Percentiles rank a stretch among this genome's conserved stretches.
Conservation (phyloP, 2,113 vertebrate species). For the Zeus faber region DNA sequence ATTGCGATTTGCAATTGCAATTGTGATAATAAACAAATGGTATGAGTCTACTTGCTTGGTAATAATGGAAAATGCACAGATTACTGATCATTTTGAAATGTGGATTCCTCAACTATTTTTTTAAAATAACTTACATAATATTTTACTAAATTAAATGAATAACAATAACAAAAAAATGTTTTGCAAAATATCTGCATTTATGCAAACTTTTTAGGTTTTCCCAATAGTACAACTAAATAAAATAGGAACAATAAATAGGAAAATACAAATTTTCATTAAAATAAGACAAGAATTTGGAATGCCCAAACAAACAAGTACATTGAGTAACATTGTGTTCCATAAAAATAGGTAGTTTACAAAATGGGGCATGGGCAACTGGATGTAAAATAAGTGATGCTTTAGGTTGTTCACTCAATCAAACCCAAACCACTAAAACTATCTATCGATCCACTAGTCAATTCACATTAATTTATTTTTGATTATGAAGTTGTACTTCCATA, state of each 20-base stretch:
- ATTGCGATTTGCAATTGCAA: not conserved
- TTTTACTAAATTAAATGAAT: too few species aligned
- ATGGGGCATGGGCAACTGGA: not conserved
- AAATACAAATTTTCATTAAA: not conserved
- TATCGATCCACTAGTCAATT: too few species aligned
- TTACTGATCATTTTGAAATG: not conserved
- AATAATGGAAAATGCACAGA: conserved; percentile 1
- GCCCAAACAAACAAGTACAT: conserved; percentile 4
- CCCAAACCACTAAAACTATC: conserved; percentile 8
- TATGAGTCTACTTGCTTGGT: not conserved
- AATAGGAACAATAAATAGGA: not conserved
- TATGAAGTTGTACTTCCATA: conserved; percentile 1
- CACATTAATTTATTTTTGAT: not conserved
- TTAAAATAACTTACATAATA: conserved; percentile 4
- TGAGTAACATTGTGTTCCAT: not conserved
- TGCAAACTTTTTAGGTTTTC: not conserved
- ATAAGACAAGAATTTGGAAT: conserved; percentile 4
- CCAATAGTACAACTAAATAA: conserved; percentile 5
- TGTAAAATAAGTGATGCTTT: conserved; percentile 5
- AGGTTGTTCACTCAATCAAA: conserved; percentile 6
- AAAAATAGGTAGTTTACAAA: conserved; percentile 1
- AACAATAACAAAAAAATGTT: not conserved
- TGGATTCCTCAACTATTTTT: conserved; percentile 1
- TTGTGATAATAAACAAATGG: not conserved
- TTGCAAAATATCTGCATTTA: not conserved